These are phyloP conservation scores for Chloebia gouldiae DNA, from an alignment of 2,113 vertebrate genomes.

Conservation along the genomic window DNA sequence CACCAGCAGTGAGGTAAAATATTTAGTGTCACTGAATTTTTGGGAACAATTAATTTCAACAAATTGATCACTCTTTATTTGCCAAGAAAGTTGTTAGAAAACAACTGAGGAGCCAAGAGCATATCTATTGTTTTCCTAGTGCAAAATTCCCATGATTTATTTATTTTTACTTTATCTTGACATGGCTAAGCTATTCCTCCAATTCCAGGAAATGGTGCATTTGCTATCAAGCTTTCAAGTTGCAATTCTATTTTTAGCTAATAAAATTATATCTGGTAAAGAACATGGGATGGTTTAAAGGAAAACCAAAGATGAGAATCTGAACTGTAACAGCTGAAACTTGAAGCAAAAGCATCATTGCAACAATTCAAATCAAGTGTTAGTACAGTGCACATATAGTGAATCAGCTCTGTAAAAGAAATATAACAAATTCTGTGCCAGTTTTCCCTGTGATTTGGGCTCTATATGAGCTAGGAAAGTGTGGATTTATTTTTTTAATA, in stretches of 20 bases:
- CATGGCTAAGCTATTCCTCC: neutral
- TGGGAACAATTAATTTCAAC: conserved; percentile 24
- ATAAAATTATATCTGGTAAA: conserved; percentile 44
- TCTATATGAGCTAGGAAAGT: neutral
- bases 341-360: neutral
- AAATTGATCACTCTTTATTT: conserved; percentile 37
- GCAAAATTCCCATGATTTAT: neutral
- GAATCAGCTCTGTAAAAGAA: neutral
- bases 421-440: neutral
- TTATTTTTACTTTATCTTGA: neutral
- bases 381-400: neutral
- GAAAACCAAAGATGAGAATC: neutral
- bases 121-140: conserved; percentile 42
- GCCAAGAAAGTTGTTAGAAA: conserved; percentile 26
- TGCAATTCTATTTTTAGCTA: neutral
- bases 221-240: conserved; percentile 43
- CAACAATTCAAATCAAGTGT: neutral
- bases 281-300: neutral
- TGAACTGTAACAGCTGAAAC: conserved; percentile 4
- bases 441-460: neutral
- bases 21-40: neutral
- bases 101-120: neutral
- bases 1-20: neutral
- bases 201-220: conserved; percentile 33
- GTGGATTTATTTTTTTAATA: neutral